phyloP scores from a whole-genome alignment of 2,113 vertebrate species.

The Eptatretus burgeri region DNA sequence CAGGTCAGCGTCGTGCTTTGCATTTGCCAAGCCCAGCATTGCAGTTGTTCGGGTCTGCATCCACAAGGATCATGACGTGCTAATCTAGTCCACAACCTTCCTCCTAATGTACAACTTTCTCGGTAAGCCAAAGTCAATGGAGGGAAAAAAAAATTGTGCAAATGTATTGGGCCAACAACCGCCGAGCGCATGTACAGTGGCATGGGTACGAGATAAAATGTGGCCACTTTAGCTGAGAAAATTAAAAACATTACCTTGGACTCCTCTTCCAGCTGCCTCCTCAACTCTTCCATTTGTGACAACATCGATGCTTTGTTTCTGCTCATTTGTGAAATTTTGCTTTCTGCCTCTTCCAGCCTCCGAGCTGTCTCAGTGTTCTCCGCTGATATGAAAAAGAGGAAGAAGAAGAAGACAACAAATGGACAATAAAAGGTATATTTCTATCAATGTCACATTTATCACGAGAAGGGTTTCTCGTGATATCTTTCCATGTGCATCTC shows the following conservation, averaged over 20 bases:
- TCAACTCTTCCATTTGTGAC: constrained; percentile 18
- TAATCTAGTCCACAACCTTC: too few species aligned
- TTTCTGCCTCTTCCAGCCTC: constrained; percentile 18
- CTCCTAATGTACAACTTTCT: background rate
- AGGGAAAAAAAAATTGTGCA: background rate
- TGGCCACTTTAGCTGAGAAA: background rate
- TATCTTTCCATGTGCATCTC: too few species aligned
- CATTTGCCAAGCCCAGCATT: constrained; percentile 16
- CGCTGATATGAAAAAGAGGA: constrained; percentile 11
- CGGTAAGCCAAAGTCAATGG: background rate
- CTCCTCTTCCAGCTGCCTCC: constrained; percentile 23
- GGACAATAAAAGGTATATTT: too few species aligned
- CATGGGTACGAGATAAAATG: fast-evolving
- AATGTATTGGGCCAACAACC: too few species aligned
- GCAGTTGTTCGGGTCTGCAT: constrained; percentile 14
- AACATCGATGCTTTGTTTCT: constrained; percentile 17
- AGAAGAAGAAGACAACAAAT: background rate
- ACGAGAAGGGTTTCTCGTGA: too few species aligned
- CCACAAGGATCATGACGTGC: too few species aligned
- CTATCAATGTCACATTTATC: too few species aligned
- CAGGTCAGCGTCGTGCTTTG: constrained; percentile 16
- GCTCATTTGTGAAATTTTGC: constrained; percentile 18
- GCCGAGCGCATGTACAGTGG: background rate
- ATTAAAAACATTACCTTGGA: constrained; percentile 15
- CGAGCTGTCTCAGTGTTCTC: constrained; percentile 19